Evolutionary conservation across 2,113 vertebrate genomes (phyloP).

Genomic region (Otocyon megalotis): DNA sequence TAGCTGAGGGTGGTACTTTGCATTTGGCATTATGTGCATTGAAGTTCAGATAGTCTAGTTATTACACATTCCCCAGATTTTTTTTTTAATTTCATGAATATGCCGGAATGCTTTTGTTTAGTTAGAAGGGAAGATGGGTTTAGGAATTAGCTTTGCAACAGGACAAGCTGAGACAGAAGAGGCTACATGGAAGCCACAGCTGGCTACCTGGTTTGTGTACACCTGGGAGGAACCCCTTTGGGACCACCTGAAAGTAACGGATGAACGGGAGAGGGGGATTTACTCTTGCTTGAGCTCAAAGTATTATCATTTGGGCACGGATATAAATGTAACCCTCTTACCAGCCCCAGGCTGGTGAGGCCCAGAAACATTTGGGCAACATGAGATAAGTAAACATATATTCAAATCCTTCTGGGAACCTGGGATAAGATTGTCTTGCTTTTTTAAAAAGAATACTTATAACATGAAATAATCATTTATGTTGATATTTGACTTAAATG

Average conservation of each 20-base stretch:
- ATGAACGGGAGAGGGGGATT: neutral
- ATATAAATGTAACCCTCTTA: neutral
- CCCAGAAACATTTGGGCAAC: conserved; percentile 17
- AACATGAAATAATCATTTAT: conserved; percentile 63
- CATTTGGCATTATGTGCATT: neutral
- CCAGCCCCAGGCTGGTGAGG: neutral
- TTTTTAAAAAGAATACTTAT: conserved; percentile 44
- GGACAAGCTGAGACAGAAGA: neutral
- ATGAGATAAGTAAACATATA: conserved; percentile 43
- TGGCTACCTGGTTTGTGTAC: neutral
- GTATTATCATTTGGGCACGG: neutral
- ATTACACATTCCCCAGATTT: neutral
- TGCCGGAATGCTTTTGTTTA: neutral
- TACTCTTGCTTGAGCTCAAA: neutral
- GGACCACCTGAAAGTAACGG: neutral
- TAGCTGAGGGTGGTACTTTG: neutral
- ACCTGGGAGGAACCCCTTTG: neutral
- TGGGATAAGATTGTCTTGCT: conserved; percentile 3
- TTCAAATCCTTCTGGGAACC: conserved; percentile 64
- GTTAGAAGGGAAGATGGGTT: neutral
- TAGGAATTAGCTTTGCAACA: neutral
- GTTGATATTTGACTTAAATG: conserved; percentile 71
- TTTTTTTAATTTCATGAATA: neutral
- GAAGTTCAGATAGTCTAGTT: neutral
- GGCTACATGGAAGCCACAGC: neutral